Base-by-base conservation (phyloP, 2,888 invertebrate species). In the Tethea ocularis region DNA sequence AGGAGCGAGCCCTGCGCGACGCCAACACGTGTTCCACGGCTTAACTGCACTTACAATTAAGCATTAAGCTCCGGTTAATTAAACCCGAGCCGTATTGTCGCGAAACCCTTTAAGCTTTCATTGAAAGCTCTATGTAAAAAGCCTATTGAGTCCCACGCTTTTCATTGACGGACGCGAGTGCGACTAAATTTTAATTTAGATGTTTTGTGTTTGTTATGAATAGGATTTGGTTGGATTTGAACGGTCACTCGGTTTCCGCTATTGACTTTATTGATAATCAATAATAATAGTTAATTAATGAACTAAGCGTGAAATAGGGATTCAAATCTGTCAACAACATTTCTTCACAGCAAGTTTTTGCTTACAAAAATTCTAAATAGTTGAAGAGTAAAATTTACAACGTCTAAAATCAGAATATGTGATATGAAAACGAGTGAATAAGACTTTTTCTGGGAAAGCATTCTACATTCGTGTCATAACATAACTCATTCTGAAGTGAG, bases 11-110 rank as follows among this genome's bases (percentile, higher is more conserved):
- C 84, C 83, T 83, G 86, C 71, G 83, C 78, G 80, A 84, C 86
- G 72, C 79, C 79, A 86, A 91, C 92, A 91, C 92, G 92, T 92
- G 92, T 91, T 85, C 80, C 78, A 67, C 78, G 80, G 91, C 89
- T 92, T 89, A 91, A 88, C 88, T 86, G 86, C 86, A 87, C 89
- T 90, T 84, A 91, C 89, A 92, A 92, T 91, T 90, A 90, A 90
- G 89, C 89, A 87, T 90, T 87, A 91, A 91, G 86, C 88, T 82
- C 82, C 87, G 90, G 89, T 91, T 92, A 92, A 92, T 92, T 92
- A 91, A 92, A 87, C 91, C 80, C 83, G 78, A 84, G 80, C 83
- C 82, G 86, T 84, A 88, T 91, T 89, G 89, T 89, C 88, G 85
- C 85, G 82, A 84, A 82, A 83, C 89, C 90, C 88, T 89, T 88